Evolutionary conservation across 2,797 vertebrate genomes (phyloP).

Genomic region (Enteromius viviparus): DNA sequence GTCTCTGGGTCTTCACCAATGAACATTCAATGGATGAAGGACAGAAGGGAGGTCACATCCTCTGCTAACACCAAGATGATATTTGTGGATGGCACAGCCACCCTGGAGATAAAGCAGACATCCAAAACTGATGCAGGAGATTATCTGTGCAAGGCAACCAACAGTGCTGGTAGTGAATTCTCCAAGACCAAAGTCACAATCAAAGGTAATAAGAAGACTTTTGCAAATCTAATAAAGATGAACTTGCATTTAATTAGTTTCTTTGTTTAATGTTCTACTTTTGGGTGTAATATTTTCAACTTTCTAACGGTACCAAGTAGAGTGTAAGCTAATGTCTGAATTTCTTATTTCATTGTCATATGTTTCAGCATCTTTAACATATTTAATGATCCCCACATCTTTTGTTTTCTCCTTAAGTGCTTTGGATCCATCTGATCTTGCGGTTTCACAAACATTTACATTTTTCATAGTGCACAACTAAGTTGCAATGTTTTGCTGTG

Average conservation of each 20-base stretch:
- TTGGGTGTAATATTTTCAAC: conserved; percentile 1
- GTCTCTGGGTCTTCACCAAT: conserved; percentile 86
- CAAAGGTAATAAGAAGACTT: conserved; percentile 80
- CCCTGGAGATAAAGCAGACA: conserved; percentile 81
- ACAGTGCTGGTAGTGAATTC: conserved; percentile 85
- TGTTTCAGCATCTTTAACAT: conserved; percentile 6
- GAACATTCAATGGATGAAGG: conserved; percentile 92
- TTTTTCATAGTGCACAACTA: neutral
- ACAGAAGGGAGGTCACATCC: conserved; percentile 88
- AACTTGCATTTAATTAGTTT: neutral
- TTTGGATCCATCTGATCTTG: conserved; percentile 1
- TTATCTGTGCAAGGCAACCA: conserved; percentile 95
- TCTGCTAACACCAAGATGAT: conserved; percentile 83
- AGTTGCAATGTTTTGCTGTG: neutral
- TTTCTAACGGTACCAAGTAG: neutral
- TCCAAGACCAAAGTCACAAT: conserved; percentile 90
- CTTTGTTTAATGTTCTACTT: conserved; percentile 3
- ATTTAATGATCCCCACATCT: neutral
- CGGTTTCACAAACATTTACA: neutral
- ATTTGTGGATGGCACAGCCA: conserved; percentile 82
- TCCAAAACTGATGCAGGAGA: conserved; percentile 87
- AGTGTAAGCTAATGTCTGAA: neutral
- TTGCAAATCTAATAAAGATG: conserved; percentile 5
- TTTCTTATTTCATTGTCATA: neutral
- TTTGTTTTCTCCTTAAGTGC: conserved; percentile 4